phyloP scores from a whole-genome alignment of 2,888 invertebrate genomes.

The Plebejus melissa region DNA sequence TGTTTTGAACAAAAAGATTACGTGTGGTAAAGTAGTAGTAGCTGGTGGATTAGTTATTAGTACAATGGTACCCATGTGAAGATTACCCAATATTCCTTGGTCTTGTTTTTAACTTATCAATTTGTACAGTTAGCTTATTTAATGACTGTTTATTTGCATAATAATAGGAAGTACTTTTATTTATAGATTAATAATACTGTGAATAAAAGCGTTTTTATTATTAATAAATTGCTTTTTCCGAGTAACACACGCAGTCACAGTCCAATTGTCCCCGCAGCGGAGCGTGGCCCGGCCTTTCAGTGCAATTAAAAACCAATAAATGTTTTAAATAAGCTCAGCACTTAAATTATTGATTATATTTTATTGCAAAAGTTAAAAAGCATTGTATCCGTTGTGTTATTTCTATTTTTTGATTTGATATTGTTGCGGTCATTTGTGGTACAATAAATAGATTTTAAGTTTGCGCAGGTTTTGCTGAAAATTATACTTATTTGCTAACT shows the following conservation, averaged over 20 bases:
- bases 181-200: slow-evolving; percentile 11
- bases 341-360: slow-evolving; percentile 27
- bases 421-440: not conserved
- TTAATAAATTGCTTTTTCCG: slow-evolving; percentile 29
- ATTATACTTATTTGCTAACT: not conserved
- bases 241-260: slow-evolving; percentile 37
- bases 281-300: slow-evolving; percentile 48
- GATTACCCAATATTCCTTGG: not conserved
- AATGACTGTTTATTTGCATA: slow-evolving; percentile 4
- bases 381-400: not conserved
- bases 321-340: slow-evolving; percentile 38
- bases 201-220: slow-evolving; percentile 25
- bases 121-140: not conserved
- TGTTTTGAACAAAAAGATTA: not conserved
- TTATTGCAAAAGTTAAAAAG: slow-evolving; percentile 6
- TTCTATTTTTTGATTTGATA: not conserved
- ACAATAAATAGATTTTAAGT: not conserved
- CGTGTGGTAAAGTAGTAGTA: too few relatives aligned
- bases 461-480: not conserved
- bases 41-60: too few relatives aligned
- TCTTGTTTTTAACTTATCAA: not conserved
- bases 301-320: slow-evolving; percentile 61
- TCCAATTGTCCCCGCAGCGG: slow-evolving; percentile 41
- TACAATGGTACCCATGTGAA: too few relatives aligned
- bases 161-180: slow-evolving; percentile 2